Percentiles rank a stretch among this genome's conserved stretches.
phyloP scores from a whole-genome alignment of 2,888 invertebrate species.

The Drosophila flavopinicola region DNA sequence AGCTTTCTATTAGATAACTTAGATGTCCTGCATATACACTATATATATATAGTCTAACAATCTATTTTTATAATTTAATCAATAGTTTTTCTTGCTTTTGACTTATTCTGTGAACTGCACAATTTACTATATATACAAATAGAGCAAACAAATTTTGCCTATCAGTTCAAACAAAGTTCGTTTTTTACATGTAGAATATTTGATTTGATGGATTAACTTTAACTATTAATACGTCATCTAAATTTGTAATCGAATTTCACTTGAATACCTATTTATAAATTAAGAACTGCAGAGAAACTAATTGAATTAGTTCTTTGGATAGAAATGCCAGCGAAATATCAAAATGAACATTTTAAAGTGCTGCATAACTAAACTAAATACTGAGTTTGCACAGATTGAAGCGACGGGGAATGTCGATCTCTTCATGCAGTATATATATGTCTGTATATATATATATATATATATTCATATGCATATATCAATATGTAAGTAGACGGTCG shows the following conservation, averaged over 20 bases:
- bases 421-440: neutral
- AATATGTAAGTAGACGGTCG: constrained; percentile 30
- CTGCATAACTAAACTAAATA: neutral
- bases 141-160: too few species aligned
- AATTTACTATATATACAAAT: neutral
- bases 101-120: neutral
- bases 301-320: neutral
- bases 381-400: neutral
- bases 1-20: too few species aligned
- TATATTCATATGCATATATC: constrained; percentile 16
- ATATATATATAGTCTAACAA: neutral
- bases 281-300: too few species aligned
- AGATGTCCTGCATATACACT: neutral
- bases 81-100: neutral
- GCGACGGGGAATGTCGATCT: neutral
- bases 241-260: too few species aligned
- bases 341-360: neutral
- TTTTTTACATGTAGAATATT: too few species aligned
- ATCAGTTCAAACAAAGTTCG: neutral
- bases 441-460: constrained; percentile 1
- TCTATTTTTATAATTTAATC: neutral
- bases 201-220: neutral
- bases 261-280: too few species aligned
- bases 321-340: neutral
- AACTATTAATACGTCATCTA: neutral